A percentile compares a stretch with the other conserved stretches of the same genome.
Evolutionary conservation across 2,888 invertebrate species (phyloP).

Genomic region (Ectemnius lituratus): DNA sequence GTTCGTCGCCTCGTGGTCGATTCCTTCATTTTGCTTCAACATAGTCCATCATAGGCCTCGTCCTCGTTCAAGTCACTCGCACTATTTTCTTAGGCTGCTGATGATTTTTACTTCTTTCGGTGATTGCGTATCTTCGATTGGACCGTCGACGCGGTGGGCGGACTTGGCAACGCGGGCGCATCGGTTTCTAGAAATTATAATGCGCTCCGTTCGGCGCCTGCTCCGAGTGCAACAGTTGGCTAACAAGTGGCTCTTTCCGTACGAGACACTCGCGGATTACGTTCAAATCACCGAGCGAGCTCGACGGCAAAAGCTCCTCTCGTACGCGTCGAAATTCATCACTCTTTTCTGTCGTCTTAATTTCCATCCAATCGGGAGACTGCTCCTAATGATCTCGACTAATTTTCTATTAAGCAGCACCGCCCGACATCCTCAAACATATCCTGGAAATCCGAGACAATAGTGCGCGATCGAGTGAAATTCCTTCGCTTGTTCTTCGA

Average conservation of each 20-base stretch:
- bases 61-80: constrained; percentile 24
- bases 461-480: too few species aligned
- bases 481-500: too few species aligned
- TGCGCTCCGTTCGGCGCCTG: constrained; percentile 58
- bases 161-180: constrained; percentile 25
- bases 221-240: constrained; percentile 75
- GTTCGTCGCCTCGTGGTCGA: constrained; percentile 16
- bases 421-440: not conserved
- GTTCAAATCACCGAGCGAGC: constrained; percentile 63
- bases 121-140: too few species aligned
- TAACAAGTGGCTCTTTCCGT: constrained; percentile 76
- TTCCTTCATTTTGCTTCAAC: constrained; percentile 38
- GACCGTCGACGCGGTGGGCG: not conserved
- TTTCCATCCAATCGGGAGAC: too few species aligned
- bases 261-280: constrained; percentile 66
- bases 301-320: constrained; percentile 5
- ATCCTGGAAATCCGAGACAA: too few species aligned
- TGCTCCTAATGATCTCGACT: too few species aligned
- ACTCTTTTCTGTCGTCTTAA: too few species aligned
- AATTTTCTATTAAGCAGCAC: not conserved
- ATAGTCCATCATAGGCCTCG: constrained; percentile 29
- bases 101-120: not conserved
- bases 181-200: constrained; percentile 57
- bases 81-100: constrained; percentile 18
- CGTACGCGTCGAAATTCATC: too few species aligned